Base-by-base conservation (phyloP, 2,888 invertebrate species). In the Parnassius apollo region DNA sequence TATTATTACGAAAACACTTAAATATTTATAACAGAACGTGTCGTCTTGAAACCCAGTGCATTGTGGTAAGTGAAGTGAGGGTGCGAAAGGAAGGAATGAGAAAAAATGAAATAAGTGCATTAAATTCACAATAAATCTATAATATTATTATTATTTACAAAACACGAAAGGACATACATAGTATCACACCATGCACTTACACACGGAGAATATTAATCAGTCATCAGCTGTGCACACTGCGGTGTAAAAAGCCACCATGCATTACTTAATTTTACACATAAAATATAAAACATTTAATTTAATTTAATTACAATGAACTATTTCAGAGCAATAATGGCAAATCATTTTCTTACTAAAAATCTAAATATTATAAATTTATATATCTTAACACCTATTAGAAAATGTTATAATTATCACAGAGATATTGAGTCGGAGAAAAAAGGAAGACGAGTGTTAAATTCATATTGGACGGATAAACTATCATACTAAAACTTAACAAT, bases 181-280 rank as follows among this genome's bases (percentile, higher is more conserved):
- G 88, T 82, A 89, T 86, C 89, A 89, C 90, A 88, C 89, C 92
- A 92, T 92, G 92, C 92, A 92, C 90, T 90, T 88, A 89, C 81
- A 87, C 78, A 86, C 77, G 81, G 82, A 80, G 64, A 83, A 80
- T 79, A 79, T 79, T 70, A 82, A 82, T 78, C 81, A 83, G 81
- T 80, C 80, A 75, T 83, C 87, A 88, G 88, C 89, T 84, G 85
- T 87, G 86, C 86, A 86, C 81, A 79, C 81, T 82, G 85, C 81
- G 84, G 85, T 85, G 85, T 80, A 75, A 68, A 69, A 82, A 81
- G 81, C 81, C 86, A 83, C 85, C 85, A 86, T 86, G 86, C 87
- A 83, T 77, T 66, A 61, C 75, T 75, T 64, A 64, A 60, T 61
- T 62, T 57, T 50, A 66, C 65, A 64, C 46, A 55, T 59, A 53